Evolutionary conservation across 2,888 invertebrate genomes (phyloP).

Genomic region (Neoaliturus tenellus): DNA sequence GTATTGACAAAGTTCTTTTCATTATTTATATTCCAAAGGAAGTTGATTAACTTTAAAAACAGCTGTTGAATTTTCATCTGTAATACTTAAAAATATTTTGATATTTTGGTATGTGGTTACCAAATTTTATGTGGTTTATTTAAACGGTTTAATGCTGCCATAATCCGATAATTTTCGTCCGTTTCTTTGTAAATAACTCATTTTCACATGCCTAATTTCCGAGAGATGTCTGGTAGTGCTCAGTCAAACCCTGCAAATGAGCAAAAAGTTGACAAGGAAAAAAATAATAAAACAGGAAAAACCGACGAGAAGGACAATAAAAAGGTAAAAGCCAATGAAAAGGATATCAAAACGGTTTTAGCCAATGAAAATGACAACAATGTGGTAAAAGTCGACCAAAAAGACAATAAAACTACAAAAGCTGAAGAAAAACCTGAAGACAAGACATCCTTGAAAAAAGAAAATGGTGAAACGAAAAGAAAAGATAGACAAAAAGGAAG

Average conservation of each 20-base stretch:
- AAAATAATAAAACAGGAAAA: background rate
- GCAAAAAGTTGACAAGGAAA: background rate
- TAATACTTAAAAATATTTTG: too few species aligned
- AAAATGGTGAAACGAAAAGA: background rate
- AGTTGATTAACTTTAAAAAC: too few species aligned
- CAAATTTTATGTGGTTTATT: background rate
- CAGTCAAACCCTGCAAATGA: background rate
- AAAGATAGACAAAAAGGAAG: background rate
- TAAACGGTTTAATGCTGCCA: background rate
- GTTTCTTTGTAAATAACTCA: background rate
- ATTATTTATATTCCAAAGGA: too few species aligned
- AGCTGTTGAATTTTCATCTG: too few species aligned
- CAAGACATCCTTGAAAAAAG: background rate
- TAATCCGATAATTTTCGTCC: background rate
- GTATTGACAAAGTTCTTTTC: too few species aligned
- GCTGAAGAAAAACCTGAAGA: background rate
- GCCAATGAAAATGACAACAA: background rate
- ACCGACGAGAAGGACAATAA: background rate
- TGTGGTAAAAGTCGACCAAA: background rate
- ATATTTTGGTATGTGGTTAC: background rate
- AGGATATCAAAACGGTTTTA: too few species aligned
- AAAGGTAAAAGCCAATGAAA: background rate
- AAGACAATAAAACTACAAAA: background rate
- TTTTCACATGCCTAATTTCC: background rate
- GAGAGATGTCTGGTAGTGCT: background rate